A percentile compares a stretch with the other conserved stretches of the same genome.
These are phyloP conservation scores for Lytechinus variegatus DNA, from an alignment of 35 echinoderm and acorn worm genomes.

Conservation along the genomic window DNA sequence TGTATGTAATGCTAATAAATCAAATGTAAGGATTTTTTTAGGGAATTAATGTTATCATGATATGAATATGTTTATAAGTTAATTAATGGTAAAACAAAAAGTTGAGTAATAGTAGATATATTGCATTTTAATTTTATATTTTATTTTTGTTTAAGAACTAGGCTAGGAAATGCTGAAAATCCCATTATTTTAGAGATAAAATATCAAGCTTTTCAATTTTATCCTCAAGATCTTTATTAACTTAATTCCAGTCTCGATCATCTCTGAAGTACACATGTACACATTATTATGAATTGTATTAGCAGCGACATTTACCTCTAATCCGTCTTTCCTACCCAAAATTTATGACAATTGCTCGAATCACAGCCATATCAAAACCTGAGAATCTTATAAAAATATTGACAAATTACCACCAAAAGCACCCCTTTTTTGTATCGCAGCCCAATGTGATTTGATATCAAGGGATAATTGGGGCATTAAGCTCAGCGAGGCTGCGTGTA, in stretches of 20 bases:
- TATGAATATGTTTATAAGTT: too few species aligned
- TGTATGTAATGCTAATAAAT: too few species aligned
- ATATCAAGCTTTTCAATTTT: not conserved
- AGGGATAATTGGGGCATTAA: conserved; percentile 2
- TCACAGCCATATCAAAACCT: conserved; percentile 9
- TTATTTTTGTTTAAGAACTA: too few species aligned
- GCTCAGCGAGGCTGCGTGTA: not conserved
- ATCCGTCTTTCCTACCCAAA: not conserved
- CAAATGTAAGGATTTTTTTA: too few species aligned
- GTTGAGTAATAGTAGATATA: too few species aligned
- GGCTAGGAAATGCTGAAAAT: not conserved
- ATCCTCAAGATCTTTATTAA: not conserved
- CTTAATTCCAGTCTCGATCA: not conserved
- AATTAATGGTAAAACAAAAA: too few species aligned
- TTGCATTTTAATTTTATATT: too few species aligned
- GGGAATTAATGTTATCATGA: too few species aligned
- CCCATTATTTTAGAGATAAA: not conserved
- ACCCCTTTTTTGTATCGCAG: not conserved
- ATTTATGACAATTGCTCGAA: conserved; percentile 13
- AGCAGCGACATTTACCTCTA: not conserved
- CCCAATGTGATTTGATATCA: not conserved
- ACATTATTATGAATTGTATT: not conserved
- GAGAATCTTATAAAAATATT: conserved; percentile 6
- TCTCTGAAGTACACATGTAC: not conserved
- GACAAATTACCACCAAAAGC: conserved; percentile 18